Conservation (phyloP, 2,888 invertebrate species). For the Dolichopus griseipennis region DNA sequence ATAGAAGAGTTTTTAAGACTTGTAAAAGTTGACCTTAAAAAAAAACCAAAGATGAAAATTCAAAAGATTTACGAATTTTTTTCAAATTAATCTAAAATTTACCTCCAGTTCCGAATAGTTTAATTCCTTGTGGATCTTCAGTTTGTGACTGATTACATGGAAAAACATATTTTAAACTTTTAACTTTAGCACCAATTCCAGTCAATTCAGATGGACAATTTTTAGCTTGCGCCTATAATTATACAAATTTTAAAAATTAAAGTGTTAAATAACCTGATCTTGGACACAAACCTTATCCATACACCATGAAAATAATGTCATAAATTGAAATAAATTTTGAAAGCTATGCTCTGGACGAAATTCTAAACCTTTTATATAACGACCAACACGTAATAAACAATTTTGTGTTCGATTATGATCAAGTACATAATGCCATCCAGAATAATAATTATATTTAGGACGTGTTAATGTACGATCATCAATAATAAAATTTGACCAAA, state of each 20-base stretch:
- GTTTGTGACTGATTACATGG: conserved; percentile 62
- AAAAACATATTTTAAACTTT: conserved; percentile 59
- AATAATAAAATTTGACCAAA: conserved; percentile 67
- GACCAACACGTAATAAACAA: conserved; percentile 60
- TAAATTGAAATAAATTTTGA: conserved; percentile 74
- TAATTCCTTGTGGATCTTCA: conserved; percentile 52
- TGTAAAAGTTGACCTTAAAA: conserved; percentile 51
- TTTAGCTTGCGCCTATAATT: conserved; percentile 19
- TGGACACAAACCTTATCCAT: conserved; percentile 46
- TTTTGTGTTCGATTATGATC: conserved; percentile 65
- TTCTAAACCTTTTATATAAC: conserved; percentile 54
- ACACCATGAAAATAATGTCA: conserved; percentile 70
- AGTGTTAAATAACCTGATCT: neutral
- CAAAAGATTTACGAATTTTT: neutral
- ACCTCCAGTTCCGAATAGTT: conserved; percentile 70
- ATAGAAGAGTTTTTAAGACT: conserved; percentile 58
- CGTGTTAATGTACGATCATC: conserved; percentile 65
- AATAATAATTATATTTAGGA: conserved; percentile 68
- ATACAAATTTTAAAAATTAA: neutral
- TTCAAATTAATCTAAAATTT: neutral
- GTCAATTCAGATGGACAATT: conserved; percentile 30
- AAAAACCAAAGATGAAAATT: neutral
- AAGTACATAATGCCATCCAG: conserved; percentile 67
- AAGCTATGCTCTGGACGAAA: conserved; percentile 69
- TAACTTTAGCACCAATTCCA: conserved; percentile 51